Evolutionary conservation across 1,140 invertebrate genomes (phyloP), one percentile per base, ranked within the genome.

Genomic region (Scaptomyza pallida): DNA sequence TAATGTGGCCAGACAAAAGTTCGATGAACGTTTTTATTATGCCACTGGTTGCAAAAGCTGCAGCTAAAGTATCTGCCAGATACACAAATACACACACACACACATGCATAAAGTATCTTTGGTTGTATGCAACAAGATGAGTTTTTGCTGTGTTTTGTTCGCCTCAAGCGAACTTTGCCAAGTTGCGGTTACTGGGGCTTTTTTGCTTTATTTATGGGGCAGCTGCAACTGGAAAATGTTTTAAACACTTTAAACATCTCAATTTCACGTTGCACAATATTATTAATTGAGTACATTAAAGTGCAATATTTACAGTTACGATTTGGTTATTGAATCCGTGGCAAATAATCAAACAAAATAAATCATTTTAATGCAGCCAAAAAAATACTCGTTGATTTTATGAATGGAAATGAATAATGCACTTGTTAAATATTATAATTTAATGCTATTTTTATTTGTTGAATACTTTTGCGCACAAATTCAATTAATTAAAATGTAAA

Each of bases 401-500:
- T 37, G 26, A 35, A 41, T 19, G 10, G 6, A 41, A 9, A 55
- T 43, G 9, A 43, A 55, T 55, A 41, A 55, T 55, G 4, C 26
- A 30, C 35, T 40, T 63, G 48, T 41, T 37, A 13, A 52, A 44
- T 37, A 37, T n/a, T n/a, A 37, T 37, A 12, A 37, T 37, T 37
- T n/a, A 37, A 37, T 37, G 33, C 2, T 0, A n/a, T 37, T 54
- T 70, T 55, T 43, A 50, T 55, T 68, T 61, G 37, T 61, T 15
- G 16, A 19, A 30, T 61, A 48, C 47, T 61, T n/a, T 61, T 55
- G 33, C 17, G 33, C 26, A 55, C 44, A 40, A 55, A 64, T 61
- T 75, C 43, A 64, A 64, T 75, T 65, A 64, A 60, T 75, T 65
- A 51, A 64, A 65, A 55, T 60, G 45, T 55, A 52, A 9, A 56